Evolutionary conservation across 2,888 invertebrate species (phyloP), one percentile per base, ranked within the genome.

Genomic region (Drosophila paramelanica): DNA sequence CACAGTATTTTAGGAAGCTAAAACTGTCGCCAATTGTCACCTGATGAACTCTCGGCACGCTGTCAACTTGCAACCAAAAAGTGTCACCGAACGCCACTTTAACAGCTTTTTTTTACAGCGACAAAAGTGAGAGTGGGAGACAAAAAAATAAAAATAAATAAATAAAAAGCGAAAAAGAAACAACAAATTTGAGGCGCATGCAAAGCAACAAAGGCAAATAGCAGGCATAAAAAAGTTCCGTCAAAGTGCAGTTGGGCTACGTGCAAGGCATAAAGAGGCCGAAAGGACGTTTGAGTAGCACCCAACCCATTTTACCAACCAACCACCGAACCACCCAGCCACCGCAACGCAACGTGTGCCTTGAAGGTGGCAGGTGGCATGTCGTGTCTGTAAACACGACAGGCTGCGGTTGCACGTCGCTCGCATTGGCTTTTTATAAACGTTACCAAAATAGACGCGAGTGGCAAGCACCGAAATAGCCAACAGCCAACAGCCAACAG

Each of bases 391-490:
- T 49, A 67, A 81, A 62, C 83, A 83, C 70, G 81, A 64, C 81
- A 80, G 69, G 61, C 58, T 88, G 83, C 77, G 83, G 83, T 85
- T 85, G 67, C 67, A 74, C 71, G 57, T 74, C 39, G 77, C 58
- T 49, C 49, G 36, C 38, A 50, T 25, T 73, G 67, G 57, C 58
- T 74, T 70, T 67, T 67, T 70, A 60, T 70, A 72, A 69, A 57
- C 53, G 73, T 36, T 75, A 67, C 75, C 65, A 70, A 84, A 84
- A 84, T 84, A 84, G 83, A 74, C 67, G 55, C 73, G 53, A 65
- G 75, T 79, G 85, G 83, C 88, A 88, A 82, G 88, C 77, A 73
- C 62, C 79, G 65, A 83, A 83, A 83, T 83, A 83, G 84, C 62
- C 39, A 53, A 42, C 13, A 58, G 43, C 27, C 39, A 53, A 42